phyloP scores from a whole-genome alignment of 2,888 invertebrate species.

The Volucella inanis region DNA sequence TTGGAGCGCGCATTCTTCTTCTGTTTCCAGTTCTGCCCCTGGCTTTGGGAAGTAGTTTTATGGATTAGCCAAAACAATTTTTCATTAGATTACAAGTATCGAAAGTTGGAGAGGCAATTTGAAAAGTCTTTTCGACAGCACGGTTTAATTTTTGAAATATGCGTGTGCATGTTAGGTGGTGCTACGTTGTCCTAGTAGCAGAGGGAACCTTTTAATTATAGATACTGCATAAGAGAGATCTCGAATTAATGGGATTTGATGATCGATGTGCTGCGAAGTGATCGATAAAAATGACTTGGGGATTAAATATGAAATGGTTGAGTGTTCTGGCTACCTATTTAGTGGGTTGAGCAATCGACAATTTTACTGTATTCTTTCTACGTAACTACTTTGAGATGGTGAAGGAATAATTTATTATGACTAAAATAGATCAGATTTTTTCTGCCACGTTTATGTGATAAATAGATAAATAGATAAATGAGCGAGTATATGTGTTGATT shows the following conservation, averaged over 20 bases:
- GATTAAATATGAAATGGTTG: constrained; percentile 7
- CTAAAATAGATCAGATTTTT: too few species aligned
- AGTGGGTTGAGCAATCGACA: neutral
- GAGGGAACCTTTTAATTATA: constrained; percentile 41
- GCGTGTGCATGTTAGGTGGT: too few species aligned
- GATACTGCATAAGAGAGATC: constrained; percentile 7
- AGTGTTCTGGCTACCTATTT: neutral
- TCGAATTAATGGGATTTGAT: constrained; percentile 3
- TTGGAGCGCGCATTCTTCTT: constrained; percentile 30
- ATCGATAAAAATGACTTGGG: constrained; percentile 31
- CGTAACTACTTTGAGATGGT: too few species aligned
- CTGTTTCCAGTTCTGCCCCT: neutral
- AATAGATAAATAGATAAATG: too few species aligned
- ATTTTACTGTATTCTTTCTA: too few species aligned
- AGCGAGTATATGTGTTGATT: too few species aligned
- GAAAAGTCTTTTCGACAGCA: constrained; percentile 7
- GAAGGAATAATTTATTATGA: too few species aligned
- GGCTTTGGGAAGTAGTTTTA: constrained; percentile 4
- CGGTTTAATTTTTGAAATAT: constrained; percentile 33
- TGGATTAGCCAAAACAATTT: constrained; percentile 54
- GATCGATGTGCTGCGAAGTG: constrained; percentile 17
- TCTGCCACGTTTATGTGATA: too few species aligned
- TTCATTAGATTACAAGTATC: constrained; percentile 38
- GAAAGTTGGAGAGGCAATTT: constrained; percentile 7
- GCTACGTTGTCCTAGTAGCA: neutral